Conservation (phyloP, 2,113 vertebrate species). For the Proteles cristata region DNA sequence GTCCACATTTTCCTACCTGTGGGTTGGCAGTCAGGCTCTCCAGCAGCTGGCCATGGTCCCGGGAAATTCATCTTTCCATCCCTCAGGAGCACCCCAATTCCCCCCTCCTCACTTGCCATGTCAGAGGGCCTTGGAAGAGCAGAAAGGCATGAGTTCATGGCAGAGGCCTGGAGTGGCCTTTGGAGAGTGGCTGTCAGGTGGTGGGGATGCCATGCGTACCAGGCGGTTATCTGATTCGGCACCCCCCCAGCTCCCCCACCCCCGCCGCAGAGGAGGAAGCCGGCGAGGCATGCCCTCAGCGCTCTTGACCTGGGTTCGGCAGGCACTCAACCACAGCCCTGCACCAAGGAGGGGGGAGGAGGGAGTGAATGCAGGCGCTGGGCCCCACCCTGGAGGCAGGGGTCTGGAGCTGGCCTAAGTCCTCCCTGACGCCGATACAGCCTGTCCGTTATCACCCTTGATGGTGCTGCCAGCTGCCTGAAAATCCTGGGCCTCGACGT, state of each 20-base stretch:
- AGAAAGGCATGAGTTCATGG: neutral
- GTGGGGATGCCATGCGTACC: rapidly evolving
- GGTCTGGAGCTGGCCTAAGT: rapidly evolving
- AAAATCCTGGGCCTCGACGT: rapidly evolving
- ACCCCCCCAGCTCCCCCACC: too few species aligned
- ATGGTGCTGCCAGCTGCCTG: rapidly evolving
- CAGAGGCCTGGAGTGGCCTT: neutral
- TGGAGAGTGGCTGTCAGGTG: rapidly evolving
- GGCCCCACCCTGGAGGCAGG: rapidly evolving
- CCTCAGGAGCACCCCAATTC: neutral
- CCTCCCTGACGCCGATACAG: rapidly evolving
- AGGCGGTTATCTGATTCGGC: neutral
- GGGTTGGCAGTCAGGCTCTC: rapidly evolving
- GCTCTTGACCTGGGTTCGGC: rapidly evolving
- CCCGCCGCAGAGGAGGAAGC: neutral
- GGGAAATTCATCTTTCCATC: neutral
- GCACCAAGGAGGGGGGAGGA: rapidly evolving
- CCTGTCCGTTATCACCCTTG: rapidly evolving
- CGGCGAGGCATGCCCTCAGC: rapidly evolving
- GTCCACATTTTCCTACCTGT: rapidly evolving
- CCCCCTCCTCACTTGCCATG: neutral
- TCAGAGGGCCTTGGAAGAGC: neutral
- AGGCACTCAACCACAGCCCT: rapidly evolving
- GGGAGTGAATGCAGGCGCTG: rapidly evolving
- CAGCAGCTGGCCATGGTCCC: rapidly evolving